Base-by-base conservation (phyloP, 2,113 vertebrate genomes). In the Euleptes europaea region DNA sequence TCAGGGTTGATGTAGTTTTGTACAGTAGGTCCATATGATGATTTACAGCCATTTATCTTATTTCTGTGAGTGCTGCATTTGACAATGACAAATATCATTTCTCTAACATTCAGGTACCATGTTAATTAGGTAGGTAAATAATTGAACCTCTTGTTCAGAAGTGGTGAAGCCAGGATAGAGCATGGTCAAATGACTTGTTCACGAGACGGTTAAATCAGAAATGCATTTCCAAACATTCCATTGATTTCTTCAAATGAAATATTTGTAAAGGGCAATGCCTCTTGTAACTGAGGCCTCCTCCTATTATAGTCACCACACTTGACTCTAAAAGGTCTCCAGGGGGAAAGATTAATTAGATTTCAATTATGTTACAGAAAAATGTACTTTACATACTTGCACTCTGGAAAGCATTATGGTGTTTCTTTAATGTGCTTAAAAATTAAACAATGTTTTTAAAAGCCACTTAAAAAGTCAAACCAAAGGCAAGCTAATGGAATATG, bases 381-480 rank as follows among this genome's bases (percentile, higher is more conserved):
- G 90, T 94, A 85, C 91, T 95, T 95, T 95, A 92, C 88, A 90
- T 95, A 89, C 86, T 92, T 94, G 92, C 51, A 86, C 85, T 92
- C 91, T 93, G 91, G 94, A 96, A 95, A 95, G 94, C 95, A 95
- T 95, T 95, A 92, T 92, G 85, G 80, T 95, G 88, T 96, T 96
- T 94, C 91, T 95, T 92, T 95, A 95, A 96, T 95, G 95, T 94
- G 90, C 95, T 97, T 96, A 95, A 97, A 96, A 95, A 96, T 95
- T 96, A 94, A 96, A 93, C 95, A 95, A 95, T 96, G 94, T 96
- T 95, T 96, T 96, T 95, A 92, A 97, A 96, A 96, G 94, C 93
- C 94, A 96, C 95, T 97, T 96, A 91, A 95, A 96, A 95, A 97
- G 94, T 95, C 95, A 95, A 91, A 86, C 89, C 88, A 91, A 96